Conservation (phyloP, 2,797 vertebrate genomes). For the Xerus rutilus region DNA sequence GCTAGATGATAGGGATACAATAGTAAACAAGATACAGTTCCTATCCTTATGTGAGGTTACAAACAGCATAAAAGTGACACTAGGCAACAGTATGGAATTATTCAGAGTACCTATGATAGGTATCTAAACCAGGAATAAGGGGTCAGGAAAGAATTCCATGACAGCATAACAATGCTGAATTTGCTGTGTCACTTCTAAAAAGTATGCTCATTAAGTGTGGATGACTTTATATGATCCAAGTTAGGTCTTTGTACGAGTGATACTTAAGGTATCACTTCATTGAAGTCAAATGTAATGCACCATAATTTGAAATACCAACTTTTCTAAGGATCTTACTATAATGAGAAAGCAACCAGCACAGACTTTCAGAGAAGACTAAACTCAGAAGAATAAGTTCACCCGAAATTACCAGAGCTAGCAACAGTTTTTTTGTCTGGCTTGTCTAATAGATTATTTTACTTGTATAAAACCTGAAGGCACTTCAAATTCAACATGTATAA, state of each 20-base stretch:
- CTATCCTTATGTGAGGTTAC: not conserved
- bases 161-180: not conserved
- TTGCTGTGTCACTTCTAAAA: not conserved
- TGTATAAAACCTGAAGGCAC: not conserved
- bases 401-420: not conserved
- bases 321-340: not conserved
- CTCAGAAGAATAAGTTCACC: not conserved
- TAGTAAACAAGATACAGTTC: not conserved
- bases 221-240: not conserved
- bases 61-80: not conserved
- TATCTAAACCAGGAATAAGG: not conserved
- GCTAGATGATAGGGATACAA: not conserved
- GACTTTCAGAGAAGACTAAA: conserved; percentile 15
- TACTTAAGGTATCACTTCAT: not conserved
- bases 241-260: not conserved
- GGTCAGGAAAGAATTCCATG: not conserved
- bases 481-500: conserved; percentile 9
- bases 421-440: not conserved
- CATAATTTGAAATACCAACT: conserved; percentile 21
- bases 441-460: not conserved
- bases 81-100: not conserved
- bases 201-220: not conserved
- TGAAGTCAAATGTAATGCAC: conserved; percentile 23
- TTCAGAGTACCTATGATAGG: not conserved
- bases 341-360: not conserved